A percentile compares a stretch with the other conserved stretches of the same genome.
Conservation (phyloP, 2,113 vertebrate genomes). For the Anthoscopus minutus region DNA sequence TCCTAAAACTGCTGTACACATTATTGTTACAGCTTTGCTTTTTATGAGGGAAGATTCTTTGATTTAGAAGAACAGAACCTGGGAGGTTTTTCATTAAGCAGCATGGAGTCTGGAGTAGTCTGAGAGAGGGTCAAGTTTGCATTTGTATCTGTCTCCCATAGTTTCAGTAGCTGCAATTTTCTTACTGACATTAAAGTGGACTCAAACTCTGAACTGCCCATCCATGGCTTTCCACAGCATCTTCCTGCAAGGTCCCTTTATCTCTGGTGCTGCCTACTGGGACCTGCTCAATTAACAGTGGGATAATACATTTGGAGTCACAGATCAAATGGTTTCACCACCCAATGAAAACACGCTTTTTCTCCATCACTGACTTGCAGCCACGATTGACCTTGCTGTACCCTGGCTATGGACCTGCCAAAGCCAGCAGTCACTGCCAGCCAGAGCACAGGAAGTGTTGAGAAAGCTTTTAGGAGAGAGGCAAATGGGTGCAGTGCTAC, state of each 20-base stretch:
- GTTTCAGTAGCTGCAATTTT: neutral
- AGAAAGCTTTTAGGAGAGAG: neutral
- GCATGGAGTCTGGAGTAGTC: neutral
- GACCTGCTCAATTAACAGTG: neutral
- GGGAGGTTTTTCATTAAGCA: neutral
- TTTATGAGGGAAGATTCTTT: neutral
- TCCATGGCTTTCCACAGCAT: neutral
- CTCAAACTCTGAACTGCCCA: neutral
- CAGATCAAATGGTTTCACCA: neutral
- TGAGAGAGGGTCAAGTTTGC: neutral
- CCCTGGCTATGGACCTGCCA: neutral
- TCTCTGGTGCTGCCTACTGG: neutral
- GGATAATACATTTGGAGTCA: neutral
- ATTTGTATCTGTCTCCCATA: neutral
- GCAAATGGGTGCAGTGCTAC: neutral
- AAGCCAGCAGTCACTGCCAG: neutral
- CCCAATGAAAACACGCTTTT: neutral
- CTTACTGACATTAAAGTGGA: neutral
- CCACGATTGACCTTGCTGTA: neutral
- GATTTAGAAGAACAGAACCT: neutral
- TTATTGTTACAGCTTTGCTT: neutral
- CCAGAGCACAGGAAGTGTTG: neutral
- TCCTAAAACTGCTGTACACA: neutral
- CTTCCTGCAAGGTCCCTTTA: neutral
- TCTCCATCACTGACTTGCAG: neutral